phyloP scores from a whole-genome alignment of 1,140 invertebrate species.

The Drosophila bocqueti region DNA sequence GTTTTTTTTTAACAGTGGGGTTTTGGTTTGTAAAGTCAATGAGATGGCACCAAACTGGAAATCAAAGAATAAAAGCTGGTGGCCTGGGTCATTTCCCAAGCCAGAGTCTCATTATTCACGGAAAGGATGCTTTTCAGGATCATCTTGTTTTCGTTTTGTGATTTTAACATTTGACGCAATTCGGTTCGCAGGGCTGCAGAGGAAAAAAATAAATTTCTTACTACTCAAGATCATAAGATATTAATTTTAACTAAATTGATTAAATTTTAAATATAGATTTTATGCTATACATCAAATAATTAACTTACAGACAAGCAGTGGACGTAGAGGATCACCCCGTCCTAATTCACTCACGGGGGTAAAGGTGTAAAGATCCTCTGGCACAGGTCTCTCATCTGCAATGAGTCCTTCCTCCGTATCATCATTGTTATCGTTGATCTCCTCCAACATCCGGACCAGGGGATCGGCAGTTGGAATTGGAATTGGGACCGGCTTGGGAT shows the following conservation, averaged over 20 bases:
- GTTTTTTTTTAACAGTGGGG: background rate
- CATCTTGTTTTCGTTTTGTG: background rate
- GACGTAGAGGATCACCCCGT: background rate
- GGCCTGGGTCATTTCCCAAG: background rate
- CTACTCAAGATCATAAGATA: background rate
- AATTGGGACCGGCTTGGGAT: background rate
- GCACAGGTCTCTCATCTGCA: background rate
- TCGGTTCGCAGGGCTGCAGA: background rate
- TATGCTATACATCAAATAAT: background rate
- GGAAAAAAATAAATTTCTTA: background rate
- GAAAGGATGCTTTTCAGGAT: background rate
- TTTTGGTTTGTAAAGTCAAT: background rate
- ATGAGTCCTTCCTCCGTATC: background rate
- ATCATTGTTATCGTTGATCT: background rate
- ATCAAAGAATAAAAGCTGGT: background rate
- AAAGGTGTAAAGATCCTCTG: background rate
- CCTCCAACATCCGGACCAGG: background rate
- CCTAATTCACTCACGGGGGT: background rate
- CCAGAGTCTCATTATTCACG: background rate
- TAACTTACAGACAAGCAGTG: background rate
- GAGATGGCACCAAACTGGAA: slow-evolving; percentile 13
- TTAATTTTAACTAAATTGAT: background rate
- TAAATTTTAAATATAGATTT: background rate
- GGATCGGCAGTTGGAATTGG: background rate
- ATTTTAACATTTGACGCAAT: background rate